Evolutionary conservation across 2,797 vertebrate species (phyloP), one percentile per base, ranked within the genome.

Genomic region (Cephalopachus bancanus): DNA sequence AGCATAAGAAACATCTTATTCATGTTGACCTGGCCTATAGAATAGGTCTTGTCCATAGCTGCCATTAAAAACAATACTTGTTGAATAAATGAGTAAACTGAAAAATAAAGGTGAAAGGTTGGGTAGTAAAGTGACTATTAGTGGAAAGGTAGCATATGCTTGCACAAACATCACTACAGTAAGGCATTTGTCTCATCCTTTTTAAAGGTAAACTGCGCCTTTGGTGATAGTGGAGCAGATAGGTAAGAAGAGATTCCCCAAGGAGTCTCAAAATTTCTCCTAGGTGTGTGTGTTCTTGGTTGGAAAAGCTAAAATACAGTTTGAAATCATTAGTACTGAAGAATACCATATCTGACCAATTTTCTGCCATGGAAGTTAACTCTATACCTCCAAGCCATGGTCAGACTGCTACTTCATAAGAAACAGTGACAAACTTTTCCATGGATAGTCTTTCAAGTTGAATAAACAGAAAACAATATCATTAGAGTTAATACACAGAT

Each of bases 401-500:
- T 53, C 9, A 26, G 30, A 55, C 10, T 84, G 33, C 20, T 17
- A 15, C 72, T 89, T 76, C 33, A 33, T 92, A 16, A 79, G 49
- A 10, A 83, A 53, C 0, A 28, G 15, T 84, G 8, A 10, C 12
- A 60, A 85, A 24, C 1, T 2, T 72, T 94, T 75, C 26, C n/a
- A 90, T 83, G 16, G 16, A 24, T 93, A 44, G 7, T 37, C 15
- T 90, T 95, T 80, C 71, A 87, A 92, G 30, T 24, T 90, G 22
- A 72, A 33, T 80, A 75, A 95, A 83, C 10, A 78, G 20, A 88
- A 4, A 81, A 85, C 10, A 76, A 3, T 55, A 67, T 81, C 53
- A 44, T 60, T 92, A 59, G 37, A 59, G 53, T 90, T 80, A 92
- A 71, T 28, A 84, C 6, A 33, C 5, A 37, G 0, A 91, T 74